These are phyloP conservation scores for Nyctereutes procyonoides DNA, from an alignment of 2,113 vertebrate genomes.

Conservation along the genomic window DNA sequence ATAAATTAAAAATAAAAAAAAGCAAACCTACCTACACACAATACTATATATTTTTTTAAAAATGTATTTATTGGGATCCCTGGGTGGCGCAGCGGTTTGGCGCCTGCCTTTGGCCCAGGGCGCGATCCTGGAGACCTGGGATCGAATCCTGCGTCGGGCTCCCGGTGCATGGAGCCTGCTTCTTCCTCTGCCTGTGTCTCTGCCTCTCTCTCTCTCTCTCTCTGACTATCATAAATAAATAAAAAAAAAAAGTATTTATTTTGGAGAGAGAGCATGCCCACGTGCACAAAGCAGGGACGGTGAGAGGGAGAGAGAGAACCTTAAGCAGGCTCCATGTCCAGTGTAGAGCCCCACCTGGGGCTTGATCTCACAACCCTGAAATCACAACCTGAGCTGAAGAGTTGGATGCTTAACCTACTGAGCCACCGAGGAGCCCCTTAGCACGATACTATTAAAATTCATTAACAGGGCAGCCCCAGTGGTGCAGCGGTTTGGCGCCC, in stretches of 20 bases:
- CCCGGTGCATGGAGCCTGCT: too few species aligned
- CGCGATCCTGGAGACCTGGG: too few species aligned
- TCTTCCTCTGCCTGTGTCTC: too few species aligned
- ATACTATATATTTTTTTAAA: neutral
- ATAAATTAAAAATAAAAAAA: neutral
- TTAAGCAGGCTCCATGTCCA: neutral
- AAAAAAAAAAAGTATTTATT: neutral
- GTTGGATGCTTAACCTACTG: neutral
- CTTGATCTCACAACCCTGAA: neutral
- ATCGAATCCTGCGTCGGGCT: too few species aligned
- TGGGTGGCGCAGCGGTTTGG: too few species aligned
- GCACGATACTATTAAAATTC: conserved; percentile 16
- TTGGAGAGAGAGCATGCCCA: neutral
- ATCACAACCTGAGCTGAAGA: neutral
- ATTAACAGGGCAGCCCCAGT: neutral
- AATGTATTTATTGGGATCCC: neutral
- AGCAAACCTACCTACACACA: neutral
- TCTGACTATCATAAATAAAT: too few species aligned
- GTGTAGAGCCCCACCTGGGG: neutral
- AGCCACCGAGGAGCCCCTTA: neutral
- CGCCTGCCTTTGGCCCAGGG: too few species aligned
- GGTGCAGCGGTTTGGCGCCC: too few species aligned
- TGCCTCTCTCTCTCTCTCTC: too few species aligned
- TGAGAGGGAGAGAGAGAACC: neutral
- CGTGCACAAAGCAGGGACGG: neutral